phyloP scores from a whole-genome alignment of 2,113 vertebrate genomes.

The Fregetta grallaria region DNA sequence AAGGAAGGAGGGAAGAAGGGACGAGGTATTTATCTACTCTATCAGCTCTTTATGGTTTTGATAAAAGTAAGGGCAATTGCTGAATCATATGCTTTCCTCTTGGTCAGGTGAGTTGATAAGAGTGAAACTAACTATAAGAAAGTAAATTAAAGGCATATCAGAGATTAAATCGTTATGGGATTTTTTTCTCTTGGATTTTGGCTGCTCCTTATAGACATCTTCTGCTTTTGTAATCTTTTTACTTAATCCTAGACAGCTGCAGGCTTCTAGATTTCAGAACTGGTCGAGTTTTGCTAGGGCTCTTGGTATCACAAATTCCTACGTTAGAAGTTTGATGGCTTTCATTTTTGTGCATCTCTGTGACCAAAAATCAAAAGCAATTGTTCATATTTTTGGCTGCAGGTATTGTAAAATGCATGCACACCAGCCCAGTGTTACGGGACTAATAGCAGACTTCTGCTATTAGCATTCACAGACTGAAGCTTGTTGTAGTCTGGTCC shows the following conservation, averaged over 20 bases:
- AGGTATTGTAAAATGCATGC: background rate
- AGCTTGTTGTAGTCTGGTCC: background rate
- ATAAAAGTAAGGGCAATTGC: background rate
- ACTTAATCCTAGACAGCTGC: background rate
- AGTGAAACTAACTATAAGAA: background rate
- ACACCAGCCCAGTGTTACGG: fast-evolving
- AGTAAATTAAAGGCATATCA: background rate
- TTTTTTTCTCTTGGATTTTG: background rate
- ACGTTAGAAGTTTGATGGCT: background rate
- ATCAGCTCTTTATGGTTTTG: background rate
- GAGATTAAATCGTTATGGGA: background rate
- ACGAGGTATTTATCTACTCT: background rate
- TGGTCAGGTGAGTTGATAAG: background rate
- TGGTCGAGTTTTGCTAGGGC: background rate
- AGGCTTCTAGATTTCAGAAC: background rate
- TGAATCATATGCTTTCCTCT: background rate
- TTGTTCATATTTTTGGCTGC: background rate
- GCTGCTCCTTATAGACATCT: background rate
- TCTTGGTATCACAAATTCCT: background rate
- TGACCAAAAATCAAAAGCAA: background rate
- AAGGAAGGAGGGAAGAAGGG: background rate
- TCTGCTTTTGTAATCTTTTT: background rate
- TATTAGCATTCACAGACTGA: background rate
- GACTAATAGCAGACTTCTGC: background rate
- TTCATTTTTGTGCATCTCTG: background rate